Conservation (phyloP, 2,797 vertebrate genomes). For the Thamnophis elegans region DNA sequence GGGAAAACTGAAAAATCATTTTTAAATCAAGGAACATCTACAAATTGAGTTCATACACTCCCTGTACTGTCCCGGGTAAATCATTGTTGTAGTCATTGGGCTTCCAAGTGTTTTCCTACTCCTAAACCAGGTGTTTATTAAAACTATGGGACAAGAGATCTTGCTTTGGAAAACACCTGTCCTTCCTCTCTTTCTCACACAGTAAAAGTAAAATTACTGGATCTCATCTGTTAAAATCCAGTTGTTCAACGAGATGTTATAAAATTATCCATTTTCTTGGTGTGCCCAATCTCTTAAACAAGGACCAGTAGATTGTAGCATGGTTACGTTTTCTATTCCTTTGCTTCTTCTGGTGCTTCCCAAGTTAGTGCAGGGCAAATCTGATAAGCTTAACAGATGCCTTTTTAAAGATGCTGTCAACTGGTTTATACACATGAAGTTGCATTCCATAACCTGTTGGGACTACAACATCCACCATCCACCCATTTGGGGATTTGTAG, state of each 20-base stretch:
- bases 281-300: not conserved
- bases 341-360: not conserved
- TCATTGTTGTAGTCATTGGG: not conserved
- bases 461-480: not conserved
- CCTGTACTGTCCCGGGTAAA: not conserved
- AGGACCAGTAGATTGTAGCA: not conserved
- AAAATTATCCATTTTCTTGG: not conserved
- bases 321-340: not conserved
- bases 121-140: not conserved
- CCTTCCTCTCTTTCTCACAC: not conserved
- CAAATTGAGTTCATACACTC: not conserved
- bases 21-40: not conserved
- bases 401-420: not conserved
- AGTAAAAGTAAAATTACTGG: not conserved
- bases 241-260: not conserved
- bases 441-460: not conserved
- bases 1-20: not conserved
- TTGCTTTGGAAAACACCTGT: not conserved
- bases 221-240: not conserved
- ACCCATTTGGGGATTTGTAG: not conserved
- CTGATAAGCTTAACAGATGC: not conserved
- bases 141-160: not conserved
- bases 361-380: not conserved
- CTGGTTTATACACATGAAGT: not conserved
- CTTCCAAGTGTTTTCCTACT: not conserved